These are phyloP conservation scores for Leptopilina syphax DNA, from an alignment of 2,888 invertebrate species.

Conservation along the genomic window DNA sequence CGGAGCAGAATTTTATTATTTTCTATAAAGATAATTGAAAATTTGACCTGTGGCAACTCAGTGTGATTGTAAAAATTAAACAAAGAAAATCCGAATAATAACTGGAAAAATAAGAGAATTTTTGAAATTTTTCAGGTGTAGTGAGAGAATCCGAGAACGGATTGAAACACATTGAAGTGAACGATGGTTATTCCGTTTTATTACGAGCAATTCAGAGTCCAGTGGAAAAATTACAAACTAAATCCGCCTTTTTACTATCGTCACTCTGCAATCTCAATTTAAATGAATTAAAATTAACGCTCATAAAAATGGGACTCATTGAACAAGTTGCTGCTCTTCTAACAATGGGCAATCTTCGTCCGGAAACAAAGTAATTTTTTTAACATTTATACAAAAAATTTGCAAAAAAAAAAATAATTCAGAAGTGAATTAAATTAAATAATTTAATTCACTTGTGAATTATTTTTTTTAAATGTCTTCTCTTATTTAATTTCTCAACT, in stretches of 20 bases:
- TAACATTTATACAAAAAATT: background rate
- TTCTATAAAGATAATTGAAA: too few relatives aligned
- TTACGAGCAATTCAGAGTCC: constrained; percentile 80
- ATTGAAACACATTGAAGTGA: constrained; percentile 80
- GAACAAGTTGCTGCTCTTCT: constrained; percentile 70
- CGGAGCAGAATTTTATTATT: too few relatives aligned
- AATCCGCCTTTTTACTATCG: constrained; percentile 85
- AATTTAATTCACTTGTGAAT: too few relatives aligned
- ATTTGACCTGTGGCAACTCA: too few relatives aligned
- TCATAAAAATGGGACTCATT: constrained; percentile 73
- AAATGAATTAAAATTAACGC: constrained; percentile 63
- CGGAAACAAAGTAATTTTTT: constrained; percentile 67
- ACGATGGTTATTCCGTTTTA: constrained; percentile 83
- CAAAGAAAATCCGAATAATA: background rate
- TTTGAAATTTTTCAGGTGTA: constrained; percentile 78
- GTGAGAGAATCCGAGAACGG: constrained; percentile 82
- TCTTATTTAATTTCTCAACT: too few relatives aligned
- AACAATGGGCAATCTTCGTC: constrained; percentile 61
- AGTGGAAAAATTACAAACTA: constrained; percentile 82
- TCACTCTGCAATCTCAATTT: constrained; percentile 78
- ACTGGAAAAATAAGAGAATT: background rate
- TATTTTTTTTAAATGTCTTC: too few relatives aligned
- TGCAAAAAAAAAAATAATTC: background rate
- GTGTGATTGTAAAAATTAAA: too few relatives aligned
- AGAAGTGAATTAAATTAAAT: too few relatives aligned